Conservation (phyloP, 2,797 vertebrate species). For the Parambassis ranga region DNA sequence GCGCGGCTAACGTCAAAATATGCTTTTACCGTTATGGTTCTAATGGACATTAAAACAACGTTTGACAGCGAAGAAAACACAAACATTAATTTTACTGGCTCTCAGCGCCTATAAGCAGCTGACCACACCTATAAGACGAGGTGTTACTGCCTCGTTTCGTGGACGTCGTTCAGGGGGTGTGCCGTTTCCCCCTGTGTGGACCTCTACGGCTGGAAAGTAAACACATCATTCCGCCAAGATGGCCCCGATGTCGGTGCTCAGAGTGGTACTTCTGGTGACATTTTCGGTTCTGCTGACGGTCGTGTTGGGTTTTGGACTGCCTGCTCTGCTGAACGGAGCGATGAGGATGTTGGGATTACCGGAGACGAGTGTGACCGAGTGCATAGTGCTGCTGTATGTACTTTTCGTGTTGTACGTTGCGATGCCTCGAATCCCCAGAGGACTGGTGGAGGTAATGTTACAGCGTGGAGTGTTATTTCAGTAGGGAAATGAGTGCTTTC, state of each 20-base stretch:
- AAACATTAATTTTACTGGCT: too few relatives aligned
- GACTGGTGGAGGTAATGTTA: constrained; percentile 75
- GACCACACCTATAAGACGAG: too few relatives aligned
- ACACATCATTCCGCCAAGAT: constrained; percentile 65
- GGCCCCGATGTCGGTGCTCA: constrained; percentile 59
- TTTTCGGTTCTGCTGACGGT: constrained; percentile 77
- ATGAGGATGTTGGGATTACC: constrained; percentile 71
- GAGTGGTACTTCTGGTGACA: constrained; percentile 58
- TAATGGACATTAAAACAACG: too few relatives aligned
- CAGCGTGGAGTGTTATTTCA: neutral
- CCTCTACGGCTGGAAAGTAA: constrained; percentile 29
- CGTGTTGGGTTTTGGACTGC: constrained; percentile 78
- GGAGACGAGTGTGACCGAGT: constrained; percentile 77
- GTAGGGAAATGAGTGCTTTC: neutral
- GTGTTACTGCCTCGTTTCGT: too few relatives aligned
- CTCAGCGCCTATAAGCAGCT: too few relatives aligned
- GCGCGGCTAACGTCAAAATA: too few relatives aligned
- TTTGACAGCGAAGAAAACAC: too few relatives aligned
- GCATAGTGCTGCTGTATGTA: constrained; percentile 78
- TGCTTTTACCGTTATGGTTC: too few relatives aligned
- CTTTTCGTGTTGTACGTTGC: constrained; percentile 79
- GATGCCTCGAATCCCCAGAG: constrained; percentile 77
- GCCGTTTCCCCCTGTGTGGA: neutral
- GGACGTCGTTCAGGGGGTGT: constrained; percentile 60
- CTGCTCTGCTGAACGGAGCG: constrained; percentile 65